phyloP scores from a whole-genome alignment of 2,113 vertebrate genomes.

The Gavialis gangeticus region DNA sequence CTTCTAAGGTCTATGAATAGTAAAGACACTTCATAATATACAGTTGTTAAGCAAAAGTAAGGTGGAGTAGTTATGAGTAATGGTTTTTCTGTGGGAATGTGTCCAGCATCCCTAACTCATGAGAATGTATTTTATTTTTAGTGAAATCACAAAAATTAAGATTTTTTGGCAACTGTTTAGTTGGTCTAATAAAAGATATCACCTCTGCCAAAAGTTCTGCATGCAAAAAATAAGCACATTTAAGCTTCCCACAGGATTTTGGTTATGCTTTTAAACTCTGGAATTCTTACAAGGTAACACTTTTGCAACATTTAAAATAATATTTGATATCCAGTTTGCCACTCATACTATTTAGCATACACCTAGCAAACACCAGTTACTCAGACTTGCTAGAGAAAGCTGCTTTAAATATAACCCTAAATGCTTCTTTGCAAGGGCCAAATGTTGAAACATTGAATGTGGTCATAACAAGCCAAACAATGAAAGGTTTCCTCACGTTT shows the following conservation, averaged over 20 bases:
- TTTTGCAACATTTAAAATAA: background rate
- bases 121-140: conserved; percentile 9
- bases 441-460: background rate
- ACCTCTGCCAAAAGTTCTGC: background rate
- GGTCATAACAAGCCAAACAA: background rate
- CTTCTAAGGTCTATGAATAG: background rate
- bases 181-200: too few species aligned
- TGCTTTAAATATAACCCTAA: background rate
- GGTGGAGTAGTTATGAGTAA: conserved; percentile 40
- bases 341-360: background rate
- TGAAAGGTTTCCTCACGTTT: background rate
- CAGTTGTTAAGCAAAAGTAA: background rate
- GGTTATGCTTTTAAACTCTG: background rate
- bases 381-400: background rate
- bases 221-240: background rate
- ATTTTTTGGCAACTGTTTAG: background rate
- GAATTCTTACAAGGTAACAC: background rate
- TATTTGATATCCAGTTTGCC: too few species aligned
- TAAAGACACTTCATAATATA: background rate
- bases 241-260: background rate
- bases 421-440: background rate
- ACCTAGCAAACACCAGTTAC: background rate
- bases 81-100: conserved; percentile 29
- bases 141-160: background rate
- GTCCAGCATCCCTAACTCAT: background rate